Conservation (phyloP, 1,140 invertebrate species). For the Drosophila takahashii region DNA sequence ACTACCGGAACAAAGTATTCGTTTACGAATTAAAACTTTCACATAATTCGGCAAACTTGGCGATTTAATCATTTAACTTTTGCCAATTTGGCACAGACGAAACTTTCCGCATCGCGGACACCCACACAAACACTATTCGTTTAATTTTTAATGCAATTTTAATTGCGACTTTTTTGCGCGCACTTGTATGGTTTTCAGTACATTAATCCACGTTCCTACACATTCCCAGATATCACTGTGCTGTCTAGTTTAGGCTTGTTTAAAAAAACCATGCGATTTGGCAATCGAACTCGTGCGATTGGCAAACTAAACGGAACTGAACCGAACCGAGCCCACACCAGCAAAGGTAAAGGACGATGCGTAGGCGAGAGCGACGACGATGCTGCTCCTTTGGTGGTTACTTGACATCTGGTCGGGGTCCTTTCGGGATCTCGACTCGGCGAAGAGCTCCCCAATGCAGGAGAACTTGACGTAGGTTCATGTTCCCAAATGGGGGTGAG, state of each 20-base stretch:
- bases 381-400: constrained; percentile 63
- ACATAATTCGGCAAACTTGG: constrained; percentile 40
- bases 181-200: constrained; percentile 57
- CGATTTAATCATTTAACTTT: constrained; percentile 51
- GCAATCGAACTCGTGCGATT: constrained; percentile 17
- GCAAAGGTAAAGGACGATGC: constrained; percentile 24
- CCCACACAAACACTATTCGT: constrained; percentile 32
- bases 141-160: constrained; percentile 68
- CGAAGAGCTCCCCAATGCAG: constrained; percentile 34
- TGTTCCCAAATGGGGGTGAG: background rate
- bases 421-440: background rate
- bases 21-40: constrained; percentile 40
- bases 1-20: constrained; percentile 28
- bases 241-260: constrained; percentile 21
- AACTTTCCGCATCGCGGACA: constrained; percentile 31
- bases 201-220: constrained; percentile 58
- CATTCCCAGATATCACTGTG: constrained; percentile 13
- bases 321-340: constrained; percentile 26
- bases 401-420: constrained; percentile 55
- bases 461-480: constrained; percentile 36
- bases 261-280: constrained; percentile 14
- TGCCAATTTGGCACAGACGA: constrained; percentile 35
- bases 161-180: constrained; percentile 34
- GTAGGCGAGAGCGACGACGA: constrained; percentile 49
- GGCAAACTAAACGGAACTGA: constrained; percentile 37